Base-by-base conservation (phyloP, 2,888 invertebrate species). In the Drosophila limbata region DNA sequence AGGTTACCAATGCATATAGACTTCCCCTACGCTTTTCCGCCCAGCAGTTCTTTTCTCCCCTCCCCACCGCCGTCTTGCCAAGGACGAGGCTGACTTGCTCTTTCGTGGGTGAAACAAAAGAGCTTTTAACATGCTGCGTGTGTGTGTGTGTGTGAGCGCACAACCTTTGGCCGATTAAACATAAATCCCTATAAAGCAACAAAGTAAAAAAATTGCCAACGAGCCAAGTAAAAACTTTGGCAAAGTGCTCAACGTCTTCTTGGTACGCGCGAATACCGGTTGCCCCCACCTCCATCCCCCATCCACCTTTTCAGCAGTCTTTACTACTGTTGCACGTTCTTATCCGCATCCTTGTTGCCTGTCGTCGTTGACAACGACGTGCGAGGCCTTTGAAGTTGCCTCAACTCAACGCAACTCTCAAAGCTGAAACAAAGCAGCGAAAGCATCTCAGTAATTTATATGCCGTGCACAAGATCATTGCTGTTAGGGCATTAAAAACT, bases 161-260 rank as follows among this genome's bases (percentile, higher is more conserved):
- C 84, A 88, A 86, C 85, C 86, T 86, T 86, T 86, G 82, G 76
- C 88, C 85, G 85, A 86, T 88, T 86, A 88, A 86, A 80, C 88
- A 86, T 88, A 88, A 86, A 86, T 86, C 84, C 85, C 84, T 77
- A 84, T 88, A 82, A 84, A 77, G 85, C 81, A 85, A 88, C 85
- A 88, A 88, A 78, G 88, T 85, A 88, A 85, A 81, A 81, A 84
- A 85, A 85, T 85, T 85, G 81, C 84, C 84, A 87, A 84, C 84
- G 87, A 84, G 82, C 84, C 87, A 81, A 84, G 88, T 77, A 85
- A 81, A 84, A 84, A 84, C 84, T 84, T 84, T 82, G 85, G 65
- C 82, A 81, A 84, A 84, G 87, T 84, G 87, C 87, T 84, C 87
- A 87, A 73, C 84, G 59, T 76, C 73, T 70, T 69, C 52, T 56